Base-by-base conservation (phyloP, 2,888 invertebrate genomes). In the Meiosimyza decipiens region DNA sequence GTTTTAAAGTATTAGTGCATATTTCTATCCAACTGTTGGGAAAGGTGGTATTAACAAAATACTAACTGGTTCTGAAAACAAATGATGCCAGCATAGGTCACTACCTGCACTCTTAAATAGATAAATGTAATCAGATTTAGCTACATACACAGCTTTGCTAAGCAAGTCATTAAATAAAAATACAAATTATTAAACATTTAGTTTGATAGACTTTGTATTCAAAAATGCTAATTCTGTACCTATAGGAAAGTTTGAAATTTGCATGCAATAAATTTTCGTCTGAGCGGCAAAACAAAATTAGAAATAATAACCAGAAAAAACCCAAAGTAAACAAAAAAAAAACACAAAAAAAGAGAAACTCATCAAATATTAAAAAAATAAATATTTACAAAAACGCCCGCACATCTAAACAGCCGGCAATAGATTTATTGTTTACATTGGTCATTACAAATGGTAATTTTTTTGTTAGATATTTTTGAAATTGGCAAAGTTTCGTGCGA, bases 381-480 rank as follows among this genome's bases (percentile, higher is more conserved):
- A 47, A 62, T 47, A 62, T 62, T 62, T 62, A 47, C 62, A 62
- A 40, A 16, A 47, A 16, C 40, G 62, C 33, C 62, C 11, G 47
- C n/a, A 40, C 33, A 13, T 47, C 16, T 62, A 16, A 6, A 40
- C 40, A 47, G 1, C 16, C 40, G 40, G 40, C 16, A 16, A 62
- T 9, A 7, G 11, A 28, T 3, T 22, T 22, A 18, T 57, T 57
- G 22, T 57, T 18, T 57, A 22, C 16, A 57, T 18, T 57, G 57
- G 2, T 40, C 40, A 40, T 40, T 13, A 57, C 57, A 57, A 18
- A 57, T 57, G 57, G n/a, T 13, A 62, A 47, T 49, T 15, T 62
- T 28, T 62, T 28, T 62, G 47, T 51, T 6, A 64, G 6, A 40
- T 40, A 40, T 40, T 28, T 4, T 28, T 9, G 40, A 40, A 40